These are phyloP conservation scores for Parauchenoglanis ngamensis DNA, from an alignment of 2,797 vertebrate species.

Conservation along the genomic window DNA sequence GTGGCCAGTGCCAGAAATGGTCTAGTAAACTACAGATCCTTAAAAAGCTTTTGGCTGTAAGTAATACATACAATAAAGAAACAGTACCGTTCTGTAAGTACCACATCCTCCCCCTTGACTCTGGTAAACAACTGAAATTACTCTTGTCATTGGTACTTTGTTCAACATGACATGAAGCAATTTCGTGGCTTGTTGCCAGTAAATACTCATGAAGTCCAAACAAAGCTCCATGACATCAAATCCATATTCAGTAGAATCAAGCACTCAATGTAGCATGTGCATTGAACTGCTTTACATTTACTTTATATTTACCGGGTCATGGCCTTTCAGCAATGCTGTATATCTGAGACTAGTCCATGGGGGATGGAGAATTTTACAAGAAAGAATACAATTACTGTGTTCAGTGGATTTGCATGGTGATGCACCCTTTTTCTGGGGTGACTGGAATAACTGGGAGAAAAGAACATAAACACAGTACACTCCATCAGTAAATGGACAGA, in stretches of 20 bases:
- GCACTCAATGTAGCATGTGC: background rate
- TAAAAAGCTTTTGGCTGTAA: background rate
- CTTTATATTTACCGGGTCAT: slow-evolving; percentile 9
- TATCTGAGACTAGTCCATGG: background rate
- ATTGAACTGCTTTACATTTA: background rate
- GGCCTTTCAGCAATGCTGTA: background rate
- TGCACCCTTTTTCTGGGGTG: background rate
- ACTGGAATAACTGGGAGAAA: background rate
- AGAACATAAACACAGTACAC: slow-evolving; percentile 13
- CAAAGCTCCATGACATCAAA: slow-evolving; percentile 18
- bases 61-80: slow-evolving; percentile 3
- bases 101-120: background rate
- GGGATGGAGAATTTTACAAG: slow-evolving; percentile 1
- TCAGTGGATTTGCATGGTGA: background rate
- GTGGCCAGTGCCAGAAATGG: too few species aligned
- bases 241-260: background rate
- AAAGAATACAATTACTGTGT: slow-evolving; percentile 20
- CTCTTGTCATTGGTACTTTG: slow-evolving; percentile 8
- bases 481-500: background rate
- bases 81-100: background rate
- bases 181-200: background rate
- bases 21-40: background rate
- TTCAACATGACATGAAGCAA: slow-evolving; percentile 4
- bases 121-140: slow-evolving; percentile 12
- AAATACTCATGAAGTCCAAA: background rate